phyloP scores from a whole-genome alignment of 2,113 vertebrate genomes.

The Odocoileus virginianus region DNA sequence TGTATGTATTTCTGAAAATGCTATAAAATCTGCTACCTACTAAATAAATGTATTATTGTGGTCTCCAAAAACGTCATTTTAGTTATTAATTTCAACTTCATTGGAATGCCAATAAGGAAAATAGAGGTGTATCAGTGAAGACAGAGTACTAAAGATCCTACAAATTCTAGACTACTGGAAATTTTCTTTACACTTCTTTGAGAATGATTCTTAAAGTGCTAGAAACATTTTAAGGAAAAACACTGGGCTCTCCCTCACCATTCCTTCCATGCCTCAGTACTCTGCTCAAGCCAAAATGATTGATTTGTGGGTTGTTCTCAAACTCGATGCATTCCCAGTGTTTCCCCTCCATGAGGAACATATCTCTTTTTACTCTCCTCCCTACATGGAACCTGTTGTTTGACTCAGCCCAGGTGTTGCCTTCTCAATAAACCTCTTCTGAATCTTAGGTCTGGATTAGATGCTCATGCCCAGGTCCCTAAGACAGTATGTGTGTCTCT shows the following conservation, averaged over 20 bases:
- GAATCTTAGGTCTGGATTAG: background rate
- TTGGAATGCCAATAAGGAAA: background rate
- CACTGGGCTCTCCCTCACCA: background rate
- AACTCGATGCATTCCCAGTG: accelerated
- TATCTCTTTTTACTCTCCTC: background rate
- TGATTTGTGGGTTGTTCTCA: background rate
- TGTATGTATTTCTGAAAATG: background rate
- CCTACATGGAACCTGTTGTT: background rate
- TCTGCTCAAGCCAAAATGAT: background rate
- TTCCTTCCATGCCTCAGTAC: background rate
- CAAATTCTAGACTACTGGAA: background rate
- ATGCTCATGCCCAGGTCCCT: background rate
- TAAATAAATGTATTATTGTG: background rate
- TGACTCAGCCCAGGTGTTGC: background rate
- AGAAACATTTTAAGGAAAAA: background rate
- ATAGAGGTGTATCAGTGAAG: background rate
- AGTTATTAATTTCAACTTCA: background rate
- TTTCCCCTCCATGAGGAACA: background rate
- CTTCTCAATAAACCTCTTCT: background rate
- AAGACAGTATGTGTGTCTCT: background rate
- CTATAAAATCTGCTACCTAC: background rate
- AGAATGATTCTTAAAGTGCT: background rate
- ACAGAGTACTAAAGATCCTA: background rate
- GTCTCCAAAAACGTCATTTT: background rate
- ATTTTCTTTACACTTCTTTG: background rate